A percentile compares a stretch with the other conserved stretches of the same genome.
These are phyloP conservation scores for Aotus griseimembra DNA, from an alignment of 2,797 vertebrate genomes.

Conservation along the genomic window DNA sequence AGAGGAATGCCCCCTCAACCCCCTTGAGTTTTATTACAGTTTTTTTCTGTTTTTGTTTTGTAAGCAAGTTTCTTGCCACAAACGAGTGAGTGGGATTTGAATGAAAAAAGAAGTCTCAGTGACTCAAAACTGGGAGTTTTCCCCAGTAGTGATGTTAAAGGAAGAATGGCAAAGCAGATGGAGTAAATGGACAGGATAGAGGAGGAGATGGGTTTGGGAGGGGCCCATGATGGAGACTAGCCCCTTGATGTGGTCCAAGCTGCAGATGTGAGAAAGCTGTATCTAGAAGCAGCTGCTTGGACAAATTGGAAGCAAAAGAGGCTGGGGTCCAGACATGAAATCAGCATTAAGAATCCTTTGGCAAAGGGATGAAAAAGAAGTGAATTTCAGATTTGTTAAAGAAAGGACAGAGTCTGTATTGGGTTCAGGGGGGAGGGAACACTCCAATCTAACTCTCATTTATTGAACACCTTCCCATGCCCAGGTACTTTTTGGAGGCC, in stretches of 20 bases:
- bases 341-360: constrained; percentile 7
- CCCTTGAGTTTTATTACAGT: neutral
- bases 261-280: neutral
- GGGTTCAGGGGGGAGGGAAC: neutral
- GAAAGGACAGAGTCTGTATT: neutral
- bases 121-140: neutral
- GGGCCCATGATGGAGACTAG: neutral
- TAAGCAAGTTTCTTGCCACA: neutral
- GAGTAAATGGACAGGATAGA: neutral
- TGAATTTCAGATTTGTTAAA: constrained; percentile 28
- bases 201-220: neutral
- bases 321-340: constrained; percentile 19
- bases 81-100: constrained; percentile 46
- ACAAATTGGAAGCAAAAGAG: constrained; percentile 39
- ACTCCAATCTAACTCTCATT: neutral
- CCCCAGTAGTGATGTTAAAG: neutral
- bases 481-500: neutral
- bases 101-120: constrained; percentile 26
- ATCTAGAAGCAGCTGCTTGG: neutral
- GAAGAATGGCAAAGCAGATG: neutral
- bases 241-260: constrained; percentile 1
- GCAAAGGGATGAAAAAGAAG: neutral
- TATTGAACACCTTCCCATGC: neutral
- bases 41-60: constrained; percentile 10
- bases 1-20: neutral